Conservation (phyloP, 1,140 invertebrate genomes). For the Drosophila ercepeae region DNA sequence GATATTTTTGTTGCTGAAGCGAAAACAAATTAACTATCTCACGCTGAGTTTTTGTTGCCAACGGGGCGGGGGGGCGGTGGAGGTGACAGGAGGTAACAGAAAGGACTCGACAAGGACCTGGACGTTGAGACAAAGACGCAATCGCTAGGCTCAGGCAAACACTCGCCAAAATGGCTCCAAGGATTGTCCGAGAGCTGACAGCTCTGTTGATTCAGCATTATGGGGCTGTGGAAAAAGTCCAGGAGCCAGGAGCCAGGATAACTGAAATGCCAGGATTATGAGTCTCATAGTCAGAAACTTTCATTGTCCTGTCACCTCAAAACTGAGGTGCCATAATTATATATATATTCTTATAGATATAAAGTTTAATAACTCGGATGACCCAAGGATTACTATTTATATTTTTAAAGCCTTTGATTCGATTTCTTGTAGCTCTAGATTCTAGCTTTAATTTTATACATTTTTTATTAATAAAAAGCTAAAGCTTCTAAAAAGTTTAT, state of each 20-base stretch:
- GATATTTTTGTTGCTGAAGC: constrained; percentile 75
- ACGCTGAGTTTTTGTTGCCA: constrained; percentile 71
- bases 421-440: too few relatives aligned
- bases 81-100: background rate
- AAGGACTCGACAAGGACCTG: background rate
- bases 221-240: constrained; percentile 1
- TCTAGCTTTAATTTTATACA: too few relatives aligned
- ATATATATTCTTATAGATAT: background rate
- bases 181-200: constrained; percentile 40
- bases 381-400: too few relatives aligned
- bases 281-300: background rate
- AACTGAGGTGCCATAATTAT: background rate
- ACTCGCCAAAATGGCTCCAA: constrained; percentile 56
- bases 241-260: background rate
- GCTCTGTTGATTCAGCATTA: constrained; percentile 61
- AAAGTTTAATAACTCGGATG: too few relatives aligned
- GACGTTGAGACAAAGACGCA: constrained; percentile 23
- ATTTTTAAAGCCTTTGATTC: too few relatives aligned
- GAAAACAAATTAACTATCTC: constrained; percentile 82
- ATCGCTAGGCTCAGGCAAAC: constrained; percentile 51
- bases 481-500: too few relatives aligned
- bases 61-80: constrained; percentile 8
- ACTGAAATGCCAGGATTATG: constrained; percentile 22
- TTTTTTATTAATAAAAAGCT: too few relatives aligned
- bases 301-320: background rate